Base-by-base conservation (phyloP, 2,888 invertebrate species). In the Melipona bicolor region DNA sequence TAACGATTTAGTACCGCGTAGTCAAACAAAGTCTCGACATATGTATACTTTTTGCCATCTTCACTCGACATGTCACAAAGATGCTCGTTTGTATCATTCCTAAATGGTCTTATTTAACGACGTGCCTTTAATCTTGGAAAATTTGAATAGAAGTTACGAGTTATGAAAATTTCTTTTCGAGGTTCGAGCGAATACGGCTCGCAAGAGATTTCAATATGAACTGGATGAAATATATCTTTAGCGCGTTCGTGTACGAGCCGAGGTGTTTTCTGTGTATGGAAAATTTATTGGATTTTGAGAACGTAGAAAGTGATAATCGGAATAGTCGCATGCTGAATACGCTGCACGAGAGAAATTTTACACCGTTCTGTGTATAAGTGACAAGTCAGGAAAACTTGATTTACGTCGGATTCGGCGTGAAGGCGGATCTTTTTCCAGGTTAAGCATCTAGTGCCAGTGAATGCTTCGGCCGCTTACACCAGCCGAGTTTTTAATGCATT, bases 301-400 rank as follows among this genome's bases (percentile, higher is more conserved):
- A 76, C 49, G 68, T 67, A 68, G 67, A 69, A 76, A 76, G 76
- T 70, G 77, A 70, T 77, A 73, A 73, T 73, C 64, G 73, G 73
- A 64, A 73, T 73, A 50, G 73, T 61, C 62, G 73, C 50, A 50
- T 43, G 27, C 17, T 72, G 61, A 72, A 50, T 73, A 43, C 24
- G 43, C 15, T 27, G 15, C 13, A 54, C 71, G 59, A 24, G 50
- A 52, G 64, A 73, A 73, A 73, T 50, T 64, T 64, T 73, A 73
- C 19, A 73, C 73, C 19, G 19, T 49, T 43, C 43, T 50, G 62
- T 21, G 11, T 62, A 32, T 73, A 73, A 64, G 73, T 50, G 73
- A 73, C 73, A 64, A 64, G 73, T 73, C 64, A 52, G 61, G 50
- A 73, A 64, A 52, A 52, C 50, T 73, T 73, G 73, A 73, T 73